A percentile compares a stretch with the other conserved stretches of the same genome.
phyloP scores from a whole-genome alignment of 2,113 vertebrate species.

The Microcebus griseorufus region DNA sequence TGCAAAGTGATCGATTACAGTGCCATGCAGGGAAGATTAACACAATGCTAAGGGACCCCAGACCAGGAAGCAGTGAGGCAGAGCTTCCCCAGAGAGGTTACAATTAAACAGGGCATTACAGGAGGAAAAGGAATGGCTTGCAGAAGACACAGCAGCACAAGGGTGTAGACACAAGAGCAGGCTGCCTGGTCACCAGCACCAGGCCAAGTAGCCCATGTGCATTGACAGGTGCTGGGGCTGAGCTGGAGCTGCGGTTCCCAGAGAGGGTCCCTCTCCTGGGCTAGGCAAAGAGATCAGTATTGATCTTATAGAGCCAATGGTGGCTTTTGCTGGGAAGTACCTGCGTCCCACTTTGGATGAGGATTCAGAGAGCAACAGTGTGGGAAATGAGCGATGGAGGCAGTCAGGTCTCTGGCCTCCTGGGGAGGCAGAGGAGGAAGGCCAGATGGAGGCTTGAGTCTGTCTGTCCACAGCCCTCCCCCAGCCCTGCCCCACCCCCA shows the following conservation, averaged over 20 bases:
- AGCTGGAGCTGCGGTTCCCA: neutral
- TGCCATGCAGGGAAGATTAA: neutral
- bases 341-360: fast-evolving
- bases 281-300: neutral
- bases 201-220: fast-evolving
- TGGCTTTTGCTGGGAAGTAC: neutral
- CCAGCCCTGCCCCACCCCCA: neutral
- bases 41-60: fast-evolving
- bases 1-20: neutral
- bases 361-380: fast-evolving
- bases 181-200: fast-evolving
- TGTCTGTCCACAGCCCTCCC: neutral
- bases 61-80: neutral
- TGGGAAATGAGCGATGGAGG: fast-evolving
- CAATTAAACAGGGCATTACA: fast-evolving
- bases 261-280: too few species aligned
- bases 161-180: neutral
- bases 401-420: neutral
- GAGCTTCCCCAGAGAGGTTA: too few species aligned
- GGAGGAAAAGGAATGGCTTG: neutral
- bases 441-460: neutral
- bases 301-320: neutral
- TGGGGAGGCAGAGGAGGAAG: neutral
- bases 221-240: too few species aligned
- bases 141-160: neutral